Conservation (phyloP, 2,888 invertebrate genomes). For the Rhodophaea formosa region DNA sequence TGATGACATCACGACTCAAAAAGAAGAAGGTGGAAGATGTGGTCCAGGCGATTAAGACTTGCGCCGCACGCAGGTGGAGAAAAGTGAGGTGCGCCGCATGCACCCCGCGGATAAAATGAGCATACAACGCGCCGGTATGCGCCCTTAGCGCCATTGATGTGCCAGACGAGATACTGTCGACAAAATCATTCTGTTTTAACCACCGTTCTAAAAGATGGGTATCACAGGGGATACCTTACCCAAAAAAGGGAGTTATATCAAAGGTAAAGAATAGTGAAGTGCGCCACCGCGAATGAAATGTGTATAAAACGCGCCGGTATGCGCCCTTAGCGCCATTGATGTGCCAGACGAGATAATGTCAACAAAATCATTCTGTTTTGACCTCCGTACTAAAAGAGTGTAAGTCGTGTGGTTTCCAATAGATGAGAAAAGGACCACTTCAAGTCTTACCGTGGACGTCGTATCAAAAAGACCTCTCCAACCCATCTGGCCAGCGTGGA, state of each 20-base stretch:
- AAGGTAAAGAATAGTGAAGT: slow-evolving; percentile 40
- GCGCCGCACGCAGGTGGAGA: slow-evolving; percentile 27
- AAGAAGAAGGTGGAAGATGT: too few species aligned
- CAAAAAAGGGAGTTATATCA: not conserved
- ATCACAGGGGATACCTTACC: too few species aligned
- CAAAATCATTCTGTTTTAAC: slow-evolving; percentile 11
- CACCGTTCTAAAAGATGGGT: too few species aligned
- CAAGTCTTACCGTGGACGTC: too few species aligned
- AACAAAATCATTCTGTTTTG: too few species aligned
- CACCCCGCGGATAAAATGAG: slow-evolving; percentile 45
- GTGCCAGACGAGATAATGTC: slow-evolving; percentile 36
- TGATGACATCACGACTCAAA: too few species aligned
- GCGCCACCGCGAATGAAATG: slow-evolving; percentile 45
- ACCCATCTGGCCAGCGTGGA: too few species aligned
- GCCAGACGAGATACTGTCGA: slow-evolving; percentile 34
- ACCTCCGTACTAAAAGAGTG: too few species aligned
- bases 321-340: slow-evolving; percentile 43
- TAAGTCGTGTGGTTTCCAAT: too few species aligned
- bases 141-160: slow-evolving; percentile 40
- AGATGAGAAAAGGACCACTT: too few species aligned
- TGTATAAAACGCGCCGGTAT: slow-evolving; percentile 43
- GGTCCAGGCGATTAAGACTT: slow-evolving; percentile 10
- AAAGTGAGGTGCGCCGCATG: slow-evolving; percentile 44
- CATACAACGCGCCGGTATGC: slow-evolving; percentile 40
- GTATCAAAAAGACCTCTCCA: too few species aligned